These are phyloP conservation scores for Pyrrhia umbra DNA, from an alignment of 2,888 invertebrate genomes.

Conservation along the genomic window DNA sequence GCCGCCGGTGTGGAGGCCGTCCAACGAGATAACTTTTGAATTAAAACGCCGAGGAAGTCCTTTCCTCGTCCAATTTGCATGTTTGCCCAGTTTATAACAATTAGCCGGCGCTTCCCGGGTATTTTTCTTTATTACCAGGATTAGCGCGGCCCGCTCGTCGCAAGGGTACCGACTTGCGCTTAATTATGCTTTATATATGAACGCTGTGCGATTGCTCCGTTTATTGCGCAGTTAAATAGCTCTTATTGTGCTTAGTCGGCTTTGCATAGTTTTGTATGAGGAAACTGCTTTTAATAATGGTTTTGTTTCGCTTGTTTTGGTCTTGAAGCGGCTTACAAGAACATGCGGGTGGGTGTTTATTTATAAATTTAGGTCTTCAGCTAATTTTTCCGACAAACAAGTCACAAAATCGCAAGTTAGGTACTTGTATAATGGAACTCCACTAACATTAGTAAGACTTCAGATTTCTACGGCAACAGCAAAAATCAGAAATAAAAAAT, in stretches of 20 bases:
- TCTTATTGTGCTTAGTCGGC: conserved; percentile 52
- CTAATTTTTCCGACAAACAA: neutral
- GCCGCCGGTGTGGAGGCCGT: conserved; percentile 46
- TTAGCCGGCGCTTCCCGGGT: conserved; percentile 82
- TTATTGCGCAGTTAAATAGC: conserved; percentile 64
- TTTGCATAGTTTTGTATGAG: conserved; percentile 46
- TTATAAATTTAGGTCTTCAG: neutral
- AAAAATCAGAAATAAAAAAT: too few relatives aligned
- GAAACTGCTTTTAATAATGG: conserved; percentile 17
- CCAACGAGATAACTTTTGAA: conserved; percentile 75
- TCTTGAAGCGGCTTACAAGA: neutral
- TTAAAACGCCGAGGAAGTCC: conserved; percentile 81
- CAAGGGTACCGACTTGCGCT: conserved; percentile 69
- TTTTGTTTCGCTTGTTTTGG: conserved; percentile 17
- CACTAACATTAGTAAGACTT: too few relatives aligned
- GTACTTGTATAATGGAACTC: too few relatives aligned
- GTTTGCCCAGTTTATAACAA: conserved; percentile 87
- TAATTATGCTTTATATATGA: conserved; percentile 81
- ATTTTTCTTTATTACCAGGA: conserved; percentile 89
- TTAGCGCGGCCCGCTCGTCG: conserved; percentile 70
- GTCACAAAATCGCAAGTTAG: neutral
- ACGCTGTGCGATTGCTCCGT: conserved; percentile 68
- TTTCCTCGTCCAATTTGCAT: conserved; percentile 84
- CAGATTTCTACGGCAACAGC: too few relatives aligned
- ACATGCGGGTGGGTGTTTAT: too few relatives aligned